phyloP scores from a whole-genome alignment of 1,140 invertebrate genomes.

The Drosophila bocki region DNA sequence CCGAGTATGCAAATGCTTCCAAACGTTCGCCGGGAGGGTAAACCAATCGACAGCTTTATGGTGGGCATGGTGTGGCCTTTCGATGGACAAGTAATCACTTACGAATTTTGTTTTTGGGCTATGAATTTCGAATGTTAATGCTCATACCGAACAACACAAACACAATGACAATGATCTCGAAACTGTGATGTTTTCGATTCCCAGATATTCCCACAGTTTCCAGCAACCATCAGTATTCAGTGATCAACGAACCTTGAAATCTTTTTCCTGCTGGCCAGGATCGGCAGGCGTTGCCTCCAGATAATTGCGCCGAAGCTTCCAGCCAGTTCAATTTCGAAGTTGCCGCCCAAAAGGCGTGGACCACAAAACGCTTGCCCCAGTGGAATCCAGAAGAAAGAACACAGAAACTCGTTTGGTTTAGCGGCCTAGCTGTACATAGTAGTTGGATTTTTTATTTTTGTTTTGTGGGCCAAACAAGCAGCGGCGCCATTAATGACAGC shows the following conservation, averaged over 20 bases:
- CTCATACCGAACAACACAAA: neutral
- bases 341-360: constrained; percentile 52
- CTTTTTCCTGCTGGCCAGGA: constrained; percentile 6
- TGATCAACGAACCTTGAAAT: constrained; percentile 15
- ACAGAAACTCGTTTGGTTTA: constrained; percentile 39
- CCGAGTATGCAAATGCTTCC: constrained; percentile 86
- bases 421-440: constrained; percentile 39
- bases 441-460: constrained; percentile 15
- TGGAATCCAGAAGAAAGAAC: constrained; percentile 24
- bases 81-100: neutral
- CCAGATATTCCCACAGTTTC: neutral
- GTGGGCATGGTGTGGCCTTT: constrained; percentile 39
- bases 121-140: constrained; percentile 3
- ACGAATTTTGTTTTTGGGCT: constrained; percentile 25
- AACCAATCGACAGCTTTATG: constrained; percentile 33
- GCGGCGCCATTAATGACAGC: constrained; percentile 75
- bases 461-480: constrained; percentile 54
- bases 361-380: constrained; percentile 35
- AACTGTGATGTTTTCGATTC: neutral
- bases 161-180: constrained; percentile 19
- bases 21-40: constrained; percentile 81
- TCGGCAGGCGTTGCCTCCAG: constrained; percentile 36
- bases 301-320: constrained; percentile 59
- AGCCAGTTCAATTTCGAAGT: constrained; percentile 45
- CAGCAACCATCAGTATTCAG: neutral